Evolutionary conservation across 2,888 invertebrate species (phyloP), one percentile per base, ranked within the genome.

Genomic region (Napeogenes inachia): DNA sequence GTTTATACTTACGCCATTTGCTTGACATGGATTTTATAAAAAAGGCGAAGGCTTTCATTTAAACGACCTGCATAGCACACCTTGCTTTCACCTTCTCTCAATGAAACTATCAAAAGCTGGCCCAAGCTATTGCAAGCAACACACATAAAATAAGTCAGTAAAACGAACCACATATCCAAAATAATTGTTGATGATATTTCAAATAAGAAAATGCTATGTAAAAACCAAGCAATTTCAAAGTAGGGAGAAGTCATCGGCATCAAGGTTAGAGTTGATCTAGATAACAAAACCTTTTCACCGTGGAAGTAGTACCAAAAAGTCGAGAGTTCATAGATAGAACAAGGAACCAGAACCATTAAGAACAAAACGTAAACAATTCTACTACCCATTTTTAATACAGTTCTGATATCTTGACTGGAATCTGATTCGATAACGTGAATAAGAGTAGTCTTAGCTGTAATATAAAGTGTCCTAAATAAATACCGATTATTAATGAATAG

Each of bases 241-340:
- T 76, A 85, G 0, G 88, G 87, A 3, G 76, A 68, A 0, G 73
- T 73, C 81, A 85, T 81, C 0, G 87, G 82, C 80, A 87, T 76
- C 0, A 88, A 69, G 6, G 73, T 81, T 0, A 75, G 68, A 0
- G 87, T 86, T 0, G 84, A 77, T 53, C 73, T 73, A 0, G 85
- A 86, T 2, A 87, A 56, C 2, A 80, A 74, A 2, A 76, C 75
- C 54, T 75, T 75, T 0, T 71, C 71, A 0, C 83, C 85, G 4
- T 70, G 68, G 0, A 75, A 12, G 62, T 81, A 83, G 63, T 72
- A 73, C 78, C 80, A 85, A 0, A 84, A n/a, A 2, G 77, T 78
- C 0, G 70, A 68, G 0, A 76, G 4, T 2, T 83, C 68, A 45
- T 83, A 84, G 4, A 71, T 70, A 0, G 63, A 30, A 2, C 80